Base-by-base conservation (phyloP, 2,113 vertebrate species). In the Pterocles orientalis region DNA sequence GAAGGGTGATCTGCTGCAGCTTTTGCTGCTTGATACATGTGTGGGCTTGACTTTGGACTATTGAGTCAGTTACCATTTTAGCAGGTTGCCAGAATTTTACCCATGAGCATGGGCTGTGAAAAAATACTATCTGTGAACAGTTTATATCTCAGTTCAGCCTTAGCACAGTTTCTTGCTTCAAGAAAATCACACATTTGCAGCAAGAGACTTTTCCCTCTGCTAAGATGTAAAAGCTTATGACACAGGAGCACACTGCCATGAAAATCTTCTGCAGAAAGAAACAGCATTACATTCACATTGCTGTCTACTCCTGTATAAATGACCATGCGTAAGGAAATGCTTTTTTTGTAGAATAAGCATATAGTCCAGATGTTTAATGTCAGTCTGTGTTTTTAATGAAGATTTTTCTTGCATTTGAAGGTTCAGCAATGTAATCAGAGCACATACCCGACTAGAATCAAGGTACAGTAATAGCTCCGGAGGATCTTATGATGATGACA, bases 391-490 rank as follows among this genome's bases (percentile, higher is more conserved):
- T 92, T 83, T 85, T 93, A 87, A 94, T 33, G 6, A 93, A 17
- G 18, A 9, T 43, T 71, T 68, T 92, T 91, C 69, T 97, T 91
- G 7, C 82, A 17, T 96, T 97, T 88, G 57, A 96, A 99, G 99
- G 97, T 98, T 99, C 78, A 97, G 98, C 88, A 99, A 98, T n/a
- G 97, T 99, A 86, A 98, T 99, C 83, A 98, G 99, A 96, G 99
- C 99, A 83, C 99, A 99, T 94, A 99, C 99, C 48, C 99, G 99
- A 45, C 98, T 99, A 47, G 99, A 99, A 94, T 99, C 99, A n/a
- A 99, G 99, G 90, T 99, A 99, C 98, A 99, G 99, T 96, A 99
- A 99, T 96, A 99, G 99, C 95, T 99, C 99, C 0, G 99, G 99
- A 96, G 99, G 99, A 69, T 99, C 99, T 14, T 99, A 99, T 0